Evolutionary conservation across 30 jellyfish, hydroid and myxozoan genomes (phyloP), one percentile per base, ranked within the genome.

Genomic region (Pelagia noctiluca): DNA sequence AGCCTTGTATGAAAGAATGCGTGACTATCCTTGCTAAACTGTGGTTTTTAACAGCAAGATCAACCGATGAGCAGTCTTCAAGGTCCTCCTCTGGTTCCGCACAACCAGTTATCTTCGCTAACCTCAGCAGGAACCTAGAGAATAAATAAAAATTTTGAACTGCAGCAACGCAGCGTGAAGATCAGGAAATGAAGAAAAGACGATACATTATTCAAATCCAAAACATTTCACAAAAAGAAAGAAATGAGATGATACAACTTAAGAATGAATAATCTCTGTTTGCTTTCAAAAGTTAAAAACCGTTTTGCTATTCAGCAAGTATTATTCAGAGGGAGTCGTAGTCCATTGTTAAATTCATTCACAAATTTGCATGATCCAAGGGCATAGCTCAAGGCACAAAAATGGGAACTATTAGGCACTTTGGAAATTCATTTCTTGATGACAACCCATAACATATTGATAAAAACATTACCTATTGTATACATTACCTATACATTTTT

Each of bases 11-110:
- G 11, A 50, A 33, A 22, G 22, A 32, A 13, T 80, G 83, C 16
- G 91, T 80, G 1, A 80, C 21, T 47, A 35, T 26, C 33, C 52
- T 65, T 16, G 91, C 83, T 10, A 80, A 38, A 35, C 91, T 68
- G 47, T 80, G 91, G 50, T 80, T 80, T 8, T 33, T 32, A 46
- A 80, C 52, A 11, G 91, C 91, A 36, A 80, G 84, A 49, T 80
- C 91, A 50, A 80, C 31, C 3, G 91, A 80, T 4, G 91, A 69
- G 35, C 32, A 38, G 23, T 36, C 84, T 0, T 25, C 18, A 0
- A 64, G 31, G 23, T 60, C 63, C 10, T 65, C 91, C 16, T 68
- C 68, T 3, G 1, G 60, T 49, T 13, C 30, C 0, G 21, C 49
- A 22, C 91, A 80, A 37, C 69, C 60, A 3, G 77, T 65, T 25